Base-by-base conservation (phyloP, 2,888 invertebrate species). In the Euproctis similis region DNA sequence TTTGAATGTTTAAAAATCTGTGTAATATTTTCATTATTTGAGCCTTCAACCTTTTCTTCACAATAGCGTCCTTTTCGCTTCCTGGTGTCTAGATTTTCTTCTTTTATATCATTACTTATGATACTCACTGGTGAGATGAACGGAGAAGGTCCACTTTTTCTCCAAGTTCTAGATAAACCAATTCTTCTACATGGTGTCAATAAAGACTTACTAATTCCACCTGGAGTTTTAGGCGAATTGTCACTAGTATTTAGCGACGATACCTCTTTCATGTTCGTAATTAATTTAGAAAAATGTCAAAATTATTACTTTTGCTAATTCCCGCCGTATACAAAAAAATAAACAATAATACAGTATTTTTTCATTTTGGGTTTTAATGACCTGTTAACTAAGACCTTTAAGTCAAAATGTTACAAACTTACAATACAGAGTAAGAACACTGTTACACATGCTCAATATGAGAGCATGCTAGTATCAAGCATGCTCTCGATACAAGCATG, bases 131-230 rank as follows among this genome's bases (percentile, higher is more conserved):
- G 82, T n/a, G 82, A 80, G 27, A 76, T 52, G 41, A 82, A 81
- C 1, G 81, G 81, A 4, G 78, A 77, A 16, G 61, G 41, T 1
- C 72, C 67, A 34, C 51, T 58, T 46, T 70, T 76, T 39, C 52
- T 72, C 72, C 75, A 78, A 33, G 74, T 80, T 9, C 85, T 72
- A 2, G 86, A 86, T 14, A 87, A 61, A 6, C 87, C 87, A 17
- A 87, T 57, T 52, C 86, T 68, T 53, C 87, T 63, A 43, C 85
- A 86, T 10, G 87, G 86, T 24, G 87, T 87, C 21, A 87, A 55
- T 19, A 85, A 59, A 11, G 76, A 74, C 44, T 82, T 87, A 45
- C 78, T 86, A 11, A 87, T 87, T 9, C 85, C 84, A 9, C 80
- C 84, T 1, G 80, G 78, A 10, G 80, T 85, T 50, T 82, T 82